Evolutionary conservation across 2,888 invertebrate species (phyloP).

Genomic region (Napeogenes sylphis): DNA sequence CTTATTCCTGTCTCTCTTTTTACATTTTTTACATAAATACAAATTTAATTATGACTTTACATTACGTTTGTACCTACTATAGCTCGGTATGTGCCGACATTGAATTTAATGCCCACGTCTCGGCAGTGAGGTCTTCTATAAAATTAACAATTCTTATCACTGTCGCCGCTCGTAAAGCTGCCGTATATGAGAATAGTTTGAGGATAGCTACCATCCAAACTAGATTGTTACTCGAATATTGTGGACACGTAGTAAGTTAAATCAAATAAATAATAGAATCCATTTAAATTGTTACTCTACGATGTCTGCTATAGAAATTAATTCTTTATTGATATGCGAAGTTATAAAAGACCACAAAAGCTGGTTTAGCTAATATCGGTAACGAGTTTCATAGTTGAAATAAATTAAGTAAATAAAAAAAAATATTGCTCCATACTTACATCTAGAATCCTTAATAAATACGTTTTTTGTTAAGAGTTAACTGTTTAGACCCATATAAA

Average conservation of each 20-base stretch:
- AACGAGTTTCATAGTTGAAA: too few species aligned
- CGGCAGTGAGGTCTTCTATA: constrained; percentile 42
- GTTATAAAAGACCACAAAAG: too few species aligned
- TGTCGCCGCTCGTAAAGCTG: constrained; percentile 56
- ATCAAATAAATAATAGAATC: too few species aligned
- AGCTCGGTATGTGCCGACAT: constrained; percentile 30
- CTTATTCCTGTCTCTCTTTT: too few species aligned
- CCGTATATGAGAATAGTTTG: constrained; percentile 34
- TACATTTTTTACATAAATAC: background rate
- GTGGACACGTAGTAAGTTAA: background rate
- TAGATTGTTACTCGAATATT: constrained; percentile 21
- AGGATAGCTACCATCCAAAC: constrained; percentile 20
- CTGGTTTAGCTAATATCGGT: too few species aligned
- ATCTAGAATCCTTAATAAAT: too few species aligned
- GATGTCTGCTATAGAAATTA: too few species aligned
- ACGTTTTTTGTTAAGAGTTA: background rate
- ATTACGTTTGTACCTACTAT: background rate
- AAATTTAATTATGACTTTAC: background rate
- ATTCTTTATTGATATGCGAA: too few species aligned
- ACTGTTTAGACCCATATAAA: background rate
- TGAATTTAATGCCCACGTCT: constrained; percentile 50
- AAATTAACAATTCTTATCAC: constrained; percentile 73
- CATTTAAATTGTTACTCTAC: too few species aligned
- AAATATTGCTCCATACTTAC: too few species aligned
- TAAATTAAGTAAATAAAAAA: too few species aligned